phyloP scores from a whole-genome alignment of 1,140 invertebrate species.

The Liolophura sinensis region DNA sequence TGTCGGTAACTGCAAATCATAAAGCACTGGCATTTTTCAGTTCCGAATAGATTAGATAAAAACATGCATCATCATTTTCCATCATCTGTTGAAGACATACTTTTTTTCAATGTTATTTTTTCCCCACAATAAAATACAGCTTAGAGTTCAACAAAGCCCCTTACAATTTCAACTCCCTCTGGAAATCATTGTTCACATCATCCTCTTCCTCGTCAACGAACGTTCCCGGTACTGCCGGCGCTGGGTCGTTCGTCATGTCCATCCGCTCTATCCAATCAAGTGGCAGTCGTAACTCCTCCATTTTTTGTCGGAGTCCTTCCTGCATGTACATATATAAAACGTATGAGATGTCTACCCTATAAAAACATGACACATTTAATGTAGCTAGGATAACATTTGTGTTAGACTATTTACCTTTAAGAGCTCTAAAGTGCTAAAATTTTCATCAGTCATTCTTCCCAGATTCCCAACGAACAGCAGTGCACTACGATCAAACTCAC shows the following conservation, averaged over 20 bases:
- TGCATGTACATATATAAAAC: constrained; percentile 12
- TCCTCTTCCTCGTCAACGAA: constrained; percentile 70
- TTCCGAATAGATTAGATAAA: too few relatives aligned
- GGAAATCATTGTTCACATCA: constrained; percentile 90
- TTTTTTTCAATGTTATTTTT: too few relatives aligned
- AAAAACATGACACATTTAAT: not conserved
- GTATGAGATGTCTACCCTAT: constrained; percentile 22
- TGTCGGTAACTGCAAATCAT: constrained; percentile 72
- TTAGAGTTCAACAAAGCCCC: constrained; percentile 16
- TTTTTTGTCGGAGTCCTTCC: constrained; percentile 71
- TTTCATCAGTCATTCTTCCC: too few relatives aligned
- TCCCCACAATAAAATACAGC: too few relatives aligned
- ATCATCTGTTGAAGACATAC: too few relatives aligned
- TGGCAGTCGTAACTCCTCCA: constrained; percentile 72
- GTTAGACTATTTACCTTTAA: not conserved
- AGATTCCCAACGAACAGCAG: too few relatives aligned
- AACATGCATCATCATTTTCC: too few relatives aligned
- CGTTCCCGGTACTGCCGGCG: constrained; percentile 66
- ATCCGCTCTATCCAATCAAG: constrained; percentile 85
- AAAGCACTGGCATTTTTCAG: too few relatives aligned
- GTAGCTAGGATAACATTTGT: not conserved
- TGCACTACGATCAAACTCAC: constrained; percentile 53
- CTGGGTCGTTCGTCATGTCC: constrained; percentile 75
- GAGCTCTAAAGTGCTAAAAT: too few relatives aligned
- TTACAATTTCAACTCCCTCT: constrained; percentile 83